phyloP scores from a whole-genome alignment of 1,140 invertebrate genomes.

The Bombus terrestris region DNA sequence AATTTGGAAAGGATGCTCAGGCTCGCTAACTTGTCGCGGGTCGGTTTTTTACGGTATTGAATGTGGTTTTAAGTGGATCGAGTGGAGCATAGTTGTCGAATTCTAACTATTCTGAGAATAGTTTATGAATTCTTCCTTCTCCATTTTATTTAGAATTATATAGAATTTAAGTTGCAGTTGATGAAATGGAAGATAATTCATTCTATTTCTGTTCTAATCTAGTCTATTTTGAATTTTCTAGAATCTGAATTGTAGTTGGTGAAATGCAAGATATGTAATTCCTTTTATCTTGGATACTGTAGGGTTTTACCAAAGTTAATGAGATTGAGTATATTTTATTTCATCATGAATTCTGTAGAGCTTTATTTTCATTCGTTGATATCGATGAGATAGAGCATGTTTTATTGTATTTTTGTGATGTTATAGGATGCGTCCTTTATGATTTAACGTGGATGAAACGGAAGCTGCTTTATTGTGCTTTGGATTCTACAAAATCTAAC shows the following conservation, averaged over 20 bases:
- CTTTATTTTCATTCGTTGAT: background rate
- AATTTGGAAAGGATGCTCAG: slow-evolving; percentile 77
- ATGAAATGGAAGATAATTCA: background rate
- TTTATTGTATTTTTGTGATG: background rate
- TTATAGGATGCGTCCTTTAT: too few relatives aligned
- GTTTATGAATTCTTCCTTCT: too few relatives aligned
- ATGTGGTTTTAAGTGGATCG: background rate
- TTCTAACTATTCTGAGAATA: too few relatives aligned
- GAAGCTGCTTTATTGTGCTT: background rate
- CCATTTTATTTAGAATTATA: too few relatives aligned
- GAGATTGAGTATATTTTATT: background rate
- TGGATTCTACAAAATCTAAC: background rate
- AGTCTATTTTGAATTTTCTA: too few relatives aligned
- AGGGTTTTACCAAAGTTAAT: background rate
- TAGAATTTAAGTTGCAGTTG: too few relatives aligned
- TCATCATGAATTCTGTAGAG: background rate
- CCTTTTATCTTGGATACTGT: too few relatives aligned
- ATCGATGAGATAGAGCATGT: background rate
- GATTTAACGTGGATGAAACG: background rate
- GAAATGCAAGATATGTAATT: background rate
- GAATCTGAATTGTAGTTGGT: too few relatives aligned
- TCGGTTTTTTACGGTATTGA: slow-evolving; percentile 67
- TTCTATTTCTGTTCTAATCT: too few relatives aligned
- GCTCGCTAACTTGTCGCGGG: slow-evolving; percentile 72
- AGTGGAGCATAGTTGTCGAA: too few relatives aligned